Conservation (phyloP, 2,113 vertebrate species). For the Aplodontia rufa region DNA sequence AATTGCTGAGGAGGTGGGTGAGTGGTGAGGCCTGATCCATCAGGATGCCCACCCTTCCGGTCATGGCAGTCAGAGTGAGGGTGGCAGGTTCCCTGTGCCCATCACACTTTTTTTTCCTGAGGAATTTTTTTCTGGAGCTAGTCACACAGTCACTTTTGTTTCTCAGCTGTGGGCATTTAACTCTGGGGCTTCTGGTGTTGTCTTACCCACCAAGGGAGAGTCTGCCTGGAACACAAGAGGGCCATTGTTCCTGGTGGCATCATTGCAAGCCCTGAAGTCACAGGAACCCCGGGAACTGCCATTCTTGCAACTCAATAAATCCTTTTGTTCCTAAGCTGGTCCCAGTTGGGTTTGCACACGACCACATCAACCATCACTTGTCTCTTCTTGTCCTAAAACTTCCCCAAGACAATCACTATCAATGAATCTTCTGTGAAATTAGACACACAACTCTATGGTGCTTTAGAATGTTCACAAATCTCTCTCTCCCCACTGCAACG, state of each 20-base stretch:
- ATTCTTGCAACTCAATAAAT: not conserved
- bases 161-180: not conserved
- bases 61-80: no score
- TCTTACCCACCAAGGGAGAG: not conserved
- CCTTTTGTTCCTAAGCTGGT: not conserved
- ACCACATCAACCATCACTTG: not conserved
- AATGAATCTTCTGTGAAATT: not conserved
- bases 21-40: not conserved
- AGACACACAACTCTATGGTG: not conserved
- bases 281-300: not conserved
- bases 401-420: not conserved
- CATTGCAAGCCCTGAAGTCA: not conserved
- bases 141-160: not conserved
- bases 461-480: not conserved
- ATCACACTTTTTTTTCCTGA: not conserved
- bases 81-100: not conserved
- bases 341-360: not conserved
- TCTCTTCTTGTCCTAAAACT: not conserved
- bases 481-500: not conserved
- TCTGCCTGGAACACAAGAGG: not conserved
- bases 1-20: no score
- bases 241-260: not conserved
- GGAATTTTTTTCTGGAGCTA: not conserved
- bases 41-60: no score
- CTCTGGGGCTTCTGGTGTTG: not conserved